Base-by-base conservation (phyloP, 2,113 vertebrate genomes). In the Pelecanoides urinatrix region DNA sequence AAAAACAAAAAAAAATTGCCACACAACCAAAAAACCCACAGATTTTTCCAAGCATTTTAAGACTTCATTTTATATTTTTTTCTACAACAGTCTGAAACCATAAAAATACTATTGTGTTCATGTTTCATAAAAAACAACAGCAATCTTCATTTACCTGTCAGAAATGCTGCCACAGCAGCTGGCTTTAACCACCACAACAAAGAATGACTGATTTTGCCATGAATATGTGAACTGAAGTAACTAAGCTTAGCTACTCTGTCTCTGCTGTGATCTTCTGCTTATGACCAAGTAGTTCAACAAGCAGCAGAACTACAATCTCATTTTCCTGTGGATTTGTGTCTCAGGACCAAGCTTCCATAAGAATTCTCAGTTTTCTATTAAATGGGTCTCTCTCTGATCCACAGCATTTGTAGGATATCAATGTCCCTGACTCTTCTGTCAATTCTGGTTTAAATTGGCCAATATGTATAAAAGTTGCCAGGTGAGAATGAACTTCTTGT, bases 341-440 rank as follows among this genome's bases (percentile, higher is more conserved):
- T 56, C 45, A 58, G 34, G 19, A 77, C 16, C 11, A 70, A 70
- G 13, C 11, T 79, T 66, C 36, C 30, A 26, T 29, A 32, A 77
- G 15, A 26, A 56, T 53, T 49, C 30, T 74, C 18, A 26, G 26
- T 52, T 91, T 78, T 70, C 20, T 58, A 2, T 74, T 74, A 70
- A 44, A 65, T 21, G 0, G 0, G 2, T 38, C 8, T 73, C 16
- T 56, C 44, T 71, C 50, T 52, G 16, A 86, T 19, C 20, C 67
- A 49, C 23, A 44, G 6, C 11, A 36, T 44, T 67, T 62, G 14
- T 36, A 52, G 30, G 7, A 26, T 49, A 71, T 32, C 67, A 71
- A 32, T 0, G 0, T 13, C 13, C 21, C 34, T 3, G 6, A 58
- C 10, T 70, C 25, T 72, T 52, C 34, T 80, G 11, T 3, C 23